Conservation (phyloP, 1,140 invertebrate genomes). For the Alviniconcha marisindica region DNA sequence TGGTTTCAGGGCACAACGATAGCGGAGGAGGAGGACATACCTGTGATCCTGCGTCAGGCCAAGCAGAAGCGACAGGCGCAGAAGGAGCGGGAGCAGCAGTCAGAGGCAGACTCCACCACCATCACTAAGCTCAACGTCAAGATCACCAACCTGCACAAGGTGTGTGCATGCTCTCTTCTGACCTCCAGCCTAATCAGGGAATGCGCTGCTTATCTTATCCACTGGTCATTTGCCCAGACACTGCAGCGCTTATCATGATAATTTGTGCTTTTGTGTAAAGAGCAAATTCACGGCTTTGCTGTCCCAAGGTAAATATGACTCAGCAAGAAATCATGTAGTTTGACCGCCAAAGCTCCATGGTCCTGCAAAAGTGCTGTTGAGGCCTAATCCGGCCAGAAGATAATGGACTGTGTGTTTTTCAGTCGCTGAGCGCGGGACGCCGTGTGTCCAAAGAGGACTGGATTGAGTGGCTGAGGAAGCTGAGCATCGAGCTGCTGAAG, state of each 20-base stretch:
- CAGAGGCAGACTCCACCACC: conserved; percentile 65
- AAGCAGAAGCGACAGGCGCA: conserved; percentile 58
- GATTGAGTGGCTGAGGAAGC: conserved; percentile 95
- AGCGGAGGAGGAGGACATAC: conserved; percentile 75
- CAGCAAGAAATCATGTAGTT: too few species aligned
- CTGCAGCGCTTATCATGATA: background rate
- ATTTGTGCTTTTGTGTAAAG: too few species aligned
- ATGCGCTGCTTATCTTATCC: background rate
- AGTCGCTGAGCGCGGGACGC: conserved; percentile 91
- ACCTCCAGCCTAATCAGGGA: background rate
- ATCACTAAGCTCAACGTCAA: conserved; percentile 85
- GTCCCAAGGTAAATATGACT: too few species aligned
- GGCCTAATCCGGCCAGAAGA: too few species aligned
- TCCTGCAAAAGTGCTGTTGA: too few species aligned
- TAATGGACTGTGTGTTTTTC: background rate
- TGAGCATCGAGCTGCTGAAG: conserved; percentile 95
- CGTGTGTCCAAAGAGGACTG: conserved; percentile 98
- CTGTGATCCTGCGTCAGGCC: conserved; percentile 57
- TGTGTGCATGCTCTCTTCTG: background rate
- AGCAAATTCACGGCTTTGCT: too few species aligned
- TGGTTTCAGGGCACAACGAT: conserved; percentile 66
- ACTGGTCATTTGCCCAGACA: too few species aligned
- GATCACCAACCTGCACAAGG: conserved; percentile 85
- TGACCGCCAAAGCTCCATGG: too few species aligned
- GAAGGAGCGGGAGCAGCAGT: conserved; percentile 52